Conservation (phyloP, 2,797 vertebrate genomes). For the Saguinus oedipus region DNA sequence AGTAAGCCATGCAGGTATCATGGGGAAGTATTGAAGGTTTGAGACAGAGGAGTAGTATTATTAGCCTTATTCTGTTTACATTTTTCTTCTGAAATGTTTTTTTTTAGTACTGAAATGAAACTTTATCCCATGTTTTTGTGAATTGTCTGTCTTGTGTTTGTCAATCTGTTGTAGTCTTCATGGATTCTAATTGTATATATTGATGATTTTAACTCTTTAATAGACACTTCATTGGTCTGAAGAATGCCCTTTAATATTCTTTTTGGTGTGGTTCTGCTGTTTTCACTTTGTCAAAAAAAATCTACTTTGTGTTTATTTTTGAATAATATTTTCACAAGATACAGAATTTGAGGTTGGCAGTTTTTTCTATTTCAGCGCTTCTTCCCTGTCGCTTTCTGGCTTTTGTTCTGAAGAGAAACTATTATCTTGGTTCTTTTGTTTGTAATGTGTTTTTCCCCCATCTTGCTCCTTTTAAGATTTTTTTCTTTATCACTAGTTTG, state of each 20-base stretch:
- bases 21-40: not conserved
- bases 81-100: slow-evolving; percentile 11
- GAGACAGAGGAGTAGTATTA: not conserved
- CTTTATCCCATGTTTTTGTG: not conserved
- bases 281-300: not conserved
- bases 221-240: not conserved
- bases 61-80: not conserved
- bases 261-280: slow-evolving; percentile 1
- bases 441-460: not conserved
- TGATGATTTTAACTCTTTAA: not conserved
- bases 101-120: not conserved
- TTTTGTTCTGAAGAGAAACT: not conserved
- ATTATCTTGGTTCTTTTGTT: not conserved
- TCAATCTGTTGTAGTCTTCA: not conserved
- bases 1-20: not conserved
- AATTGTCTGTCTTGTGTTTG: not conserved
- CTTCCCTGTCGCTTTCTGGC: not conserved
- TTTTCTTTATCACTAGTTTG: not conserved
- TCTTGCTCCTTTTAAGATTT: not conserved
- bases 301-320: not conserved
- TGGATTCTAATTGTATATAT: not conserved
- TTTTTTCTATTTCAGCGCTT: not conserved
- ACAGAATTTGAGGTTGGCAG: not conserved
- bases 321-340: not conserved
- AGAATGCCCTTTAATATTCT: not conserved